Evolutionary conservation across 1,140 invertebrate genomes (phyloP), one percentile per base, ranked within the genome.

Genomic region (Leptopilina clavipes): DNA sequence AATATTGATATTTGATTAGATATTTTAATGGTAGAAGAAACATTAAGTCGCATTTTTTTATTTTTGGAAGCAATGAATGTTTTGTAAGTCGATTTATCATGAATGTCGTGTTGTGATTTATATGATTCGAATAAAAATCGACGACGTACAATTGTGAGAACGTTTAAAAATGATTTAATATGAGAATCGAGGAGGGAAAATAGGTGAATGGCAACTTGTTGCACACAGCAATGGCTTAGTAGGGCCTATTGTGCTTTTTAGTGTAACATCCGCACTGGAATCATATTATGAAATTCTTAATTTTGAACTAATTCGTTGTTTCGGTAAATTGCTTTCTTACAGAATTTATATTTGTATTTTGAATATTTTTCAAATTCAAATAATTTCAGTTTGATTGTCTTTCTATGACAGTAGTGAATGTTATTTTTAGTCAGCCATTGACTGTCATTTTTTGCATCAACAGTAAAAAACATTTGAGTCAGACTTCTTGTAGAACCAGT

Each of bases 101-200:
- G 17, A 44, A 54, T n/a, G 44, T 9, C 9, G 12, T 22, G 75
- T 71, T 52, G 6, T 70, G 8, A 65, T 73, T 77, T 79, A 82
- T 84, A 84, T 83, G 76, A 79, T 77, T 79, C 74, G 76, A 80
- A 83, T 85, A 80, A 85, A 84, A 81, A 85, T 78, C 65, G 75
- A 81, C 65, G 75, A 81, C 75, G 80, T 3, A 76, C 71, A 77
- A 83, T 85, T 81, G 81, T 76, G 80, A 84, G 81, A 76, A 84
- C 81, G 79, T 84, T 86, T 84, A 86, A 86, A 86, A 86, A 86
- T 86, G 84, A 86, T 85, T 86, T 84, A 85, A 83, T 84, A 78
- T 77, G 70, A 73, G 79, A 74, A 56, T 65, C 22, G 59, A 75
- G 54, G 73, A 79, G 77, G 76, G 71, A 22, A 54, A 74, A 74